A percentile compares a stretch with the other conserved stretches of the same genome.
Conservation (phyloP, 2,113 vertebrate genomes). For the Halcyon senegalensis region DNA sequence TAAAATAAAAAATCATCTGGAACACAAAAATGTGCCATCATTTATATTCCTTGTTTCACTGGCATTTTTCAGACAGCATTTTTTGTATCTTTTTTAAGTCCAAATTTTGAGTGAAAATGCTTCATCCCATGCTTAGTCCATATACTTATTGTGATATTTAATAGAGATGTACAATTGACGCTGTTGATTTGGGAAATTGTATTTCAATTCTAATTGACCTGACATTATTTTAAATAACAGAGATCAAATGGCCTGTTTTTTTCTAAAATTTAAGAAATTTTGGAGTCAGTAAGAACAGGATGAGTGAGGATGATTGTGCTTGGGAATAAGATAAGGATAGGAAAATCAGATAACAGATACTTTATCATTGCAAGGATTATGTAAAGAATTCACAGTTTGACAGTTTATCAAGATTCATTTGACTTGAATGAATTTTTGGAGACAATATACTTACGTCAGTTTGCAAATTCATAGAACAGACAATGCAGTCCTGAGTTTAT, state of each 20-base stretch:
- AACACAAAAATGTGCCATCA: not conserved
- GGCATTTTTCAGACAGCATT: not conserved
- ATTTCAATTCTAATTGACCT: not conserved
- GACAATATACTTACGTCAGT: not conserved
- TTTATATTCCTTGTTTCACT: not conserved
- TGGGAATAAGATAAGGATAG: not conserved
- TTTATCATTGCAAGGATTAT: not conserved
- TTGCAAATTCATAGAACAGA: not conserved
- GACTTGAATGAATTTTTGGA: not conserved
- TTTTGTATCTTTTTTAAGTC: not conserved
- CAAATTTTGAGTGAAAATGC: not conserved
- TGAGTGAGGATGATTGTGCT: not conserved
- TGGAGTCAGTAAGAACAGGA: not conserved
- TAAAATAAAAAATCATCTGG: not conserved
- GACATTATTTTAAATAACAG: not conserved
- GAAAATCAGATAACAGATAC: not conserved
- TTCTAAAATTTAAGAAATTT: not conserved
- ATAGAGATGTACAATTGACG: not conserved
- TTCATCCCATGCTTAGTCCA: not conserved
- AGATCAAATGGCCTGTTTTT: not conserved
- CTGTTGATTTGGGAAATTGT: not conserved
- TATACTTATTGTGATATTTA: not conserved
- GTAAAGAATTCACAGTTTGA: not conserved
- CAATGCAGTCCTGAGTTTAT: not conserved
- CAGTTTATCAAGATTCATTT: not conserved